Evolutionary conservation across 2,797 vertebrate species (phyloP).

Genomic region (Lagorchestes hirsutus): DNA sequence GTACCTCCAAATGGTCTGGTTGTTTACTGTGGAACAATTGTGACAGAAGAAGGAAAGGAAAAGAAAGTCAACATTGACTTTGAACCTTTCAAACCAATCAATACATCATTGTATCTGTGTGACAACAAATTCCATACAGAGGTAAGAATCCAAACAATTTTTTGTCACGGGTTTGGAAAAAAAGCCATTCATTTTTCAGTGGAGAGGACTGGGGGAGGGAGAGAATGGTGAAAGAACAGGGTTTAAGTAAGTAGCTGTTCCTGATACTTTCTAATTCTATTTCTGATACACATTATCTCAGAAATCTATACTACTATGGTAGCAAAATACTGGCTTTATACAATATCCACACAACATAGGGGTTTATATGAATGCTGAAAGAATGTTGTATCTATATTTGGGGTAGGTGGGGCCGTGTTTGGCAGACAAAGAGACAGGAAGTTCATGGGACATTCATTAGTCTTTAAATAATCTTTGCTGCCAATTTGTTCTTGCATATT

Average conservation of each 20-base stretch:
- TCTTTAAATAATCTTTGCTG: background rate
- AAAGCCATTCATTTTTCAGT: background rate
- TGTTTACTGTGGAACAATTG: conserved; percentile 99
- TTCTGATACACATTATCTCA: background rate
- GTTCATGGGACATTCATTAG: background rate
- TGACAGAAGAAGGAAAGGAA: conserved; percentile 99
- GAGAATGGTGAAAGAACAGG: background rate
- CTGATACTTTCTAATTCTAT: background rate
- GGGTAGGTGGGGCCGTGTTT: background rate
- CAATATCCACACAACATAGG: background rate
- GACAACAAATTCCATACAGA: conserved; percentile 99
- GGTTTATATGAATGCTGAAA: background rate
- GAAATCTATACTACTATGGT: background rate
- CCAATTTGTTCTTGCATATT: background rate
- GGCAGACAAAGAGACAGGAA: background rate
- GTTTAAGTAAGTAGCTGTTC: background rate
- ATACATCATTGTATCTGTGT: conserved; percentile 99
- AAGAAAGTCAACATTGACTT: conserved; percentile 99
- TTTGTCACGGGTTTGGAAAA: background rate
- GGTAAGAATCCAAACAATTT: conserved; percentile 86
- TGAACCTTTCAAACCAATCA: conserved; percentile 99
- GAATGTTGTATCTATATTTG: background rate
- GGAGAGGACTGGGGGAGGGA: background rate
- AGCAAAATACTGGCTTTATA: background rate
- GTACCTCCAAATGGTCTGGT: conserved; percentile 99